Evolutionary conservation across 2,888 invertebrate species (phyloP), one percentile per base, ranked within the genome.

Genomic region (Automeris io): DNA sequence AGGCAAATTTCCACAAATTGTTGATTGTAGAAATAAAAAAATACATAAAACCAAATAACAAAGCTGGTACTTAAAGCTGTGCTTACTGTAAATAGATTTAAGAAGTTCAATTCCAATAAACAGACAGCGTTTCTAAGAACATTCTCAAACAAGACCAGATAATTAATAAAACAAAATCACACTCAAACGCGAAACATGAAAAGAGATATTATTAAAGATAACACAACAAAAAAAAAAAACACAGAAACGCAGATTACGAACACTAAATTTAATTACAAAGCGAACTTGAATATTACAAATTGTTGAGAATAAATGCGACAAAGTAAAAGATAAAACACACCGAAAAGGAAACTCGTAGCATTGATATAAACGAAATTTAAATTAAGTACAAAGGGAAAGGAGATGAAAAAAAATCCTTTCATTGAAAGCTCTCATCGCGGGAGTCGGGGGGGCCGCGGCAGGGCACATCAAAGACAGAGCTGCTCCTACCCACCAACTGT

Each of bases 361-460:
- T 83, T 85, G 86, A 85, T 86, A 86, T 86, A 86, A 86, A 86
- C 86, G 86, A 86, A 86, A 86, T 86, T 86, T 86, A 86, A 86
- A 86, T 86, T 86, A 86, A 86, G 82, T 85, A 86, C 86, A 86
- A 86, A 86, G 83, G 78, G 78, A 85, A 81, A 78, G 81, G 77
- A 82, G 82, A 82, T 80, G 78, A 81, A 83, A 86, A 59, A 82
- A 86, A 85, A 86, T 86, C 86, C 86, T 86, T 86, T 86, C 85
- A 86, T 81, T 81, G 85, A 83, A 79, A 81, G 82, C 83, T 80
- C 82, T 83, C 83, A 79, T 82, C 75, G 73, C 73, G 72, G 71
- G 70, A 78, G 82, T 80, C 75, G 77, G 79, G 76, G 80, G 40
- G 81, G 81, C 70, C 29, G 29, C 76, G 76, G 77, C 77, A 78